Conservation (phyloP, 2,797 vertebrate genomes). For the Clarias laeviceps region DNA sequence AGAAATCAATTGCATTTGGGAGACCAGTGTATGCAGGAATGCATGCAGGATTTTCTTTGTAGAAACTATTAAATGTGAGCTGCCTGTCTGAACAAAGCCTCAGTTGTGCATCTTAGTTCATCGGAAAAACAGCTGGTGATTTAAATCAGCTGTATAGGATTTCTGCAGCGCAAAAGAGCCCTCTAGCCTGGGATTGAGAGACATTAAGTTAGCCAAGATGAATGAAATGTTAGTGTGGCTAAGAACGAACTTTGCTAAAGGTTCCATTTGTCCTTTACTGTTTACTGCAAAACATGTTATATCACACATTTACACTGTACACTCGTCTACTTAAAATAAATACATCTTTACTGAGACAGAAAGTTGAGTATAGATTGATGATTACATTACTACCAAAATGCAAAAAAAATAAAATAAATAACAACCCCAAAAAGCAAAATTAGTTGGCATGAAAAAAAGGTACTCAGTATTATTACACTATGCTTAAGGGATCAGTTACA, state of each 20-base stretch:
- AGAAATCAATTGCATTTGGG: not conserved
- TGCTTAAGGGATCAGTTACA: conserved; percentile 9
- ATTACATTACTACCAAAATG: not conserved
- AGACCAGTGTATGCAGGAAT: not conserved
- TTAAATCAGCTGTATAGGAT: not conserved
- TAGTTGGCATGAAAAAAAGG: not conserved
- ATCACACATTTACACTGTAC: conserved; percentile 1
- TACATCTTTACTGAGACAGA: not conserved
- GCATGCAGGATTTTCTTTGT: not conserved
- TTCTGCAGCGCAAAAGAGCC: not conserved
- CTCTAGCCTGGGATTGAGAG: not conserved
- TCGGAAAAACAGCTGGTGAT: not conserved
- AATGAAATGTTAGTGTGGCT: not conserved
- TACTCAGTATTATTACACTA: not conserved
- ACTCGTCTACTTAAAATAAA: not conserved
- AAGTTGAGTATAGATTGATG: not conserved
- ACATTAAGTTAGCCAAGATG: not conserved
- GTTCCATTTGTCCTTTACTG: not conserved
- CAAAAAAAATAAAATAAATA: not conserved
- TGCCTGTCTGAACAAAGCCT: not conserved
- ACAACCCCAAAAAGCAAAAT: not conserved
- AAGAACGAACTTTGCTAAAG: not conserved
- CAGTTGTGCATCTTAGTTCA: not conserved
- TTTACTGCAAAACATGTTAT: conserved; percentile 1
- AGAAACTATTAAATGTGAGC: not conserved